Evolutionary conservation across 2,888 invertebrate genomes (phyloP), one percentile per base, ranked within the genome.

Genomic region (Lasioglossum lativentre): DNA sequence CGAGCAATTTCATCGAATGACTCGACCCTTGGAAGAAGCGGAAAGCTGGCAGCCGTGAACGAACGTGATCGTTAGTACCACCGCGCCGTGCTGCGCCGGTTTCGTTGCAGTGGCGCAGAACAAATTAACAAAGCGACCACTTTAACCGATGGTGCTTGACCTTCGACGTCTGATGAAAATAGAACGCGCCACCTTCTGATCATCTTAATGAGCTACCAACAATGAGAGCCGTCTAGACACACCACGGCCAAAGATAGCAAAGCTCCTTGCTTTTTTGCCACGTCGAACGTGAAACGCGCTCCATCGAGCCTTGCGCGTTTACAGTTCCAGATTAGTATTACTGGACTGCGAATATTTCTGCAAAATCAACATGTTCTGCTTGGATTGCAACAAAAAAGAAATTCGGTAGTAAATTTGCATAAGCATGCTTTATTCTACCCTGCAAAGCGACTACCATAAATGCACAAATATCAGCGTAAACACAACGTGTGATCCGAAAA

Each of bases 81-180:
- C 77, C 34, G 34, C 34, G 34, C 34, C 34, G 34, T 3, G 1
- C 34, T 2, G 34, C 23, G 76, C 71, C 52, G 40, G 59, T 68
- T 63, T 78, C 56, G 72, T 73, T 86, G 80, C 40, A 70, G 47
- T 71, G 79, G 66, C 59, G 76, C 52, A 38, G 73, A 42, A 63
- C n/a, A 83, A 83, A 85, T 83, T 85, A 85, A 89, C 85, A 87
- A 85, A 76, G 27, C 63, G 75, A 74, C 47, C 38, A 81, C 88
- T 86, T 88, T 52, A 68, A 80, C 38, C 63, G 77, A 85, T 1
- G 82, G 77, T 68, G 72, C 80, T 80, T 83, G 87, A 89, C 78
- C 86, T 78, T 80, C 82, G 73, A 78, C 83, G 75, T 79, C 66
- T 78, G 79, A 75, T 66, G 78, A 75, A 70, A 84, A 83, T 88